phyloP scores from a whole-genome alignment of 1,140 invertebrate species.

The Sycophila sp. region DNA sequence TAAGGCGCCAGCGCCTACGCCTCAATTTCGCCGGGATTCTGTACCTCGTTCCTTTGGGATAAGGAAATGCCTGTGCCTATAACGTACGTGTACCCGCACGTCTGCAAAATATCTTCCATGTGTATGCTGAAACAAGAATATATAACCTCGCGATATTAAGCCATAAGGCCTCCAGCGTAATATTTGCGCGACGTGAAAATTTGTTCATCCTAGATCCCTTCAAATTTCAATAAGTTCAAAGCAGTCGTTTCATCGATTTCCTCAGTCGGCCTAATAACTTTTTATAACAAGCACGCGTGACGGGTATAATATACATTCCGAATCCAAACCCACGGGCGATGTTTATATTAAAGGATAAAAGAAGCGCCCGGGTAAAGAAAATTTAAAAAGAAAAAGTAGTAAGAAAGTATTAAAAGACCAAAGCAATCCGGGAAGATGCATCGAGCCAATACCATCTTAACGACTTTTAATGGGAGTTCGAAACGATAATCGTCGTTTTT shows the following conservation, averaged over 20 bases:
- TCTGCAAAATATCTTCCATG: background rate
- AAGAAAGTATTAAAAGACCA: slow-evolving; percentile 23
- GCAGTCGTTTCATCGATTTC: background rate
- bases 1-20: background rate
- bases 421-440: slow-evolving; percentile 52
- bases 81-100: background rate
- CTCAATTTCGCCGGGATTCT: background rate
- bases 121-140: slow-evolving; percentile 29
- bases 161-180: slow-evolving; percentile 22
- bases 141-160: slow-evolving; percentile 40
- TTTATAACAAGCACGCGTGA: background rate
- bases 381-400: slow-evolving; percentile 5
- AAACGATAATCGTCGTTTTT: slow-evolving; percentile 61
- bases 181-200: slow-evolving; percentile 33
- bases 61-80: slow-evolving; percentile 16
- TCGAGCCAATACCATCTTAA: slow-evolving; percentile 63
- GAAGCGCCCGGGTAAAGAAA: slow-evolving; percentile 16
- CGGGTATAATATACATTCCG: background rate
- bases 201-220: background rate
- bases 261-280: background rate
- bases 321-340: slow-evolving; percentile 14
- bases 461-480: slow-evolving; percentile 64
- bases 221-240: background rate
- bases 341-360: slow-evolving; percentile 13
- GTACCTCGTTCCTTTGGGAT: background rate